Percentiles rank a stretch among this genome's conserved stretches.
Evolutionary conservation across 2,888 invertebrate genomes (phyloP).

Genomic region (Lissonota sp.): DNA sequence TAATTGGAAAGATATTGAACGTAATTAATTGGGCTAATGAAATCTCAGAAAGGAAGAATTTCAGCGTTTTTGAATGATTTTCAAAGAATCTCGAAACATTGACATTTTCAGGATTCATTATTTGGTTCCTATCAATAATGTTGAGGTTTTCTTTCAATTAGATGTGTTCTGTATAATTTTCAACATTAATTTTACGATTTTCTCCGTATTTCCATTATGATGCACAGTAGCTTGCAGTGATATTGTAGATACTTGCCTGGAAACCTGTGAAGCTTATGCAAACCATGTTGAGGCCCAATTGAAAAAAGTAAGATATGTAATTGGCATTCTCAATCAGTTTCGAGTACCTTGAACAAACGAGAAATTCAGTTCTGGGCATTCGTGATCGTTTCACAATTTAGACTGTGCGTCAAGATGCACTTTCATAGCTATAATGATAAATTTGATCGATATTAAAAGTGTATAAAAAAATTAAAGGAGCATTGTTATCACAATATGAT

Average conservation of each 20-base stretch:
- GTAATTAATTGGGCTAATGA: neutral
- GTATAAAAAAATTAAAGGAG: too few relatives aligned
- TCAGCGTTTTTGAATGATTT: neutral
- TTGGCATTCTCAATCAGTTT: constrained; percentile 66
- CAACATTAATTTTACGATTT: too few relatives aligned
- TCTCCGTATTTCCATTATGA: too few relatives aligned
- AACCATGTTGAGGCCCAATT: constrained; percentile 72
- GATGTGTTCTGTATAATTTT: too few relatives aligned
- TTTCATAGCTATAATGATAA: neutral
- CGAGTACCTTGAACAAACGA: constrained; percentile 66
- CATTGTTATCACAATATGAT: too few relatives aligned
- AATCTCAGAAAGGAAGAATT: neutral
- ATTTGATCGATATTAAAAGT: too few relatives aligned
- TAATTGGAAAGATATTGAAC: neutral
- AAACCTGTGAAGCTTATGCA: constrained; percentile 73
- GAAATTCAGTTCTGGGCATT: neutral
- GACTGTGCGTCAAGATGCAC: neutral
- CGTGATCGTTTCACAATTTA: too few relatives aligned
- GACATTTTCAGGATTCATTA: too few relatives aligned
- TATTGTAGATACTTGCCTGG: constrained; percentile 65
- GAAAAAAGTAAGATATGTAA: constrained; percentile 70
- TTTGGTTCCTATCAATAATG: too few relatives aligned
- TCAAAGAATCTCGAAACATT: too few relatives aligned
- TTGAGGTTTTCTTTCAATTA: too few relatives aligned
- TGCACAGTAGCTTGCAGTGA: too few relatives aligned